These are phyloP conservation scores for Phylloscopus trochilus DNA, from an alignment of 2,113 vertebrate genomes.

Conservation along the genomic window DNA sequence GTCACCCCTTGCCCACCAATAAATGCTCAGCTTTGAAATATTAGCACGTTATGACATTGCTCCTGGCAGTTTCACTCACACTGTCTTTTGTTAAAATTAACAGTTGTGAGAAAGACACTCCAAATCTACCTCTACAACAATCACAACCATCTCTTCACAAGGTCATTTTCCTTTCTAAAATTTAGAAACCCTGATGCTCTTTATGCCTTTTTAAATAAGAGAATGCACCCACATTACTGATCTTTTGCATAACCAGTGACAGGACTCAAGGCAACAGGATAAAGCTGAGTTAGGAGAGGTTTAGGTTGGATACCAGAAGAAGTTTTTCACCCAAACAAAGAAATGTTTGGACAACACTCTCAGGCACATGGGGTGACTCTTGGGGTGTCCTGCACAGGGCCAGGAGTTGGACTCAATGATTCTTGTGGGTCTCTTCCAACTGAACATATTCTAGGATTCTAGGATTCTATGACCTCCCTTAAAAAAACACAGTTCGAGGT, in stretches of 20 bases:
- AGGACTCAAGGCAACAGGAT: neutral
- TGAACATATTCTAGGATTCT: neutral
- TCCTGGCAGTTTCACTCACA: neutral
- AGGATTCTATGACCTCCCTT: neutral
- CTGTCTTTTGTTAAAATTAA: neutral
- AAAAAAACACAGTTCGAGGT: neutral
- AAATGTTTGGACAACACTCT: neutral
- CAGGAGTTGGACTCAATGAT: neutral
- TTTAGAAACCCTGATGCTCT: neutral
- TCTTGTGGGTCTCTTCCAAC: neutral
- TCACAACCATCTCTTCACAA: neutral
- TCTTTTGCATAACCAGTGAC: neutral
- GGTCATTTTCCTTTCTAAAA: neutral
- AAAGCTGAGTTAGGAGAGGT: neutral
- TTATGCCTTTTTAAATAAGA: neutral
- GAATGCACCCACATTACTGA: neutral
- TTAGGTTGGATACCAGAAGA: neutral
- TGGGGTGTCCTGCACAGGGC: neutral
- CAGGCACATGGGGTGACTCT: neutral
- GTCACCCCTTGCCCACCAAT: neutral
- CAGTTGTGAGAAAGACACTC: neutral
- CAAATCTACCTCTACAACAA: neutral
- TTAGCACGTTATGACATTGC: neutral
- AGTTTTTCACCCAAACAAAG: neutral
- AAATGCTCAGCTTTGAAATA: neutral